Evolutionary conservation across 2,888 invertebrate species (phyloP).

Genomic region (Cheilosia vulpina): DNA sequence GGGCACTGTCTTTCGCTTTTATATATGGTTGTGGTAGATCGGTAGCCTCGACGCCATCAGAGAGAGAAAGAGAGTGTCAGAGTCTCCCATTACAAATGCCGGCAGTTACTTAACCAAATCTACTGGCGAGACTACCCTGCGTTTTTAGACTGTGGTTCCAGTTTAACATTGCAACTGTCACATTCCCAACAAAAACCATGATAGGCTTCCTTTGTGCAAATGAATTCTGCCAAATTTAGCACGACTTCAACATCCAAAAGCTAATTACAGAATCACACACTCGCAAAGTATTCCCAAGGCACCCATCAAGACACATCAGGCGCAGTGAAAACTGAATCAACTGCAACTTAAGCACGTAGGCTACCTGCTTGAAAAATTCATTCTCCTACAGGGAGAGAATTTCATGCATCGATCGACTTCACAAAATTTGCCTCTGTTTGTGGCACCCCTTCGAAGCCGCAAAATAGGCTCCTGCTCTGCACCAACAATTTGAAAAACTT

Average conservation of each 20-base stretch:
- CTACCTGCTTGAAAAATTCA: background rate
- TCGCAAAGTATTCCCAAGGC: background rate
- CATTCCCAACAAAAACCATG: too few relatives aligned
- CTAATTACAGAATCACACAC: slow-evolving; percentile 4
- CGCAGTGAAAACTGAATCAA: background rate
- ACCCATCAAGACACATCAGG: background rate
- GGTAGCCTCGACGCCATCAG: too few relatives aligned
- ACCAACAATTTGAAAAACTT: slow-evolving; percentile 25
- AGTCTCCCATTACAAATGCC: too few relatives aligned
- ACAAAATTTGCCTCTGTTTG: background rate
- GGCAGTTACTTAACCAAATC: too few relatives aligned
- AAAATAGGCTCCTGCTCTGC: background rate
- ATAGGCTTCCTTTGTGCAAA: background rate
- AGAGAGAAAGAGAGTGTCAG: too few relatives aligned
- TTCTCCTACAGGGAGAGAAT: background rate
- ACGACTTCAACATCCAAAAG: background rate
- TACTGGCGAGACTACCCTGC: too few relatives aligned
- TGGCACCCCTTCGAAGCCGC: background rate
- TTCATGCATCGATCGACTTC: slow-evolving; percentile 18
- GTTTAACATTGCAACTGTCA: too few relatives aligned
- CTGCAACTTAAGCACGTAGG: background rate
- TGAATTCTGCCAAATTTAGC: background rate
- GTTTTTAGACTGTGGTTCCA: too few relatives aligned
- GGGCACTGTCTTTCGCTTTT: too few relatives aligned
- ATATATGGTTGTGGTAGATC: too few relatives aligned